Evolutionary conservation across 1,140 invertebrate genomes (phyloP), one percentile per base, ranked within the genome.

Genomic region (Megalopta genalis): DNA sequence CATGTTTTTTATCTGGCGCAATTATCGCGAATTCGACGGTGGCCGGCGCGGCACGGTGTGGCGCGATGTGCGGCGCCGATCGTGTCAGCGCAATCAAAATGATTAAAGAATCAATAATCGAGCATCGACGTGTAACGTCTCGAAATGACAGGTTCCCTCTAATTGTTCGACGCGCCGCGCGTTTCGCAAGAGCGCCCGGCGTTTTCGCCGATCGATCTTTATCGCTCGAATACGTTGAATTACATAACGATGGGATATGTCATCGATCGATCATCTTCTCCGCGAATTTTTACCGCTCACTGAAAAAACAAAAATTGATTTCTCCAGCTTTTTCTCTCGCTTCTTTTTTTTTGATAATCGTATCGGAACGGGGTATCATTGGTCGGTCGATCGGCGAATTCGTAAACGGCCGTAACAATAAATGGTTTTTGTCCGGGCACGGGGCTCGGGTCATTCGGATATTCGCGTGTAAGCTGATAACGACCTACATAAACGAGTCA

Each of bases 401-500:
- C 60, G 57, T 67, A 81, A 76, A 84, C 68, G 77, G 59, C 32
- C 72, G 72, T 39, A 80, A 79, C 83, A 85, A 87, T 87, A 87
- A 87, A 85, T 69, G 81, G 81, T 86, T 86, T 86, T 84, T 87
- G 81, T 86, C 85, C 57, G 52, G 39, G 62, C 54, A 60, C 65
- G 67, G 52, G 66, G 60, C 77, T 54, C 66, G 82, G 80, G 79
- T 87, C 81, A 86, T 86, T 85, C 81, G 84, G 80, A 83, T 85
- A 88, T 87, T 83, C 81, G 70, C 80, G 77, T 74, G 84, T 84
- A 87, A 84, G 84, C 74, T 77, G 85, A 86, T 84, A 88, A 84
- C 86, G 79, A 80, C 57, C 81, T 79, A 83, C 84, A 86, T 85
- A 85, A 88, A 87, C 84, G 83, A 86, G 83, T 80, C 85, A 88